These are phyloP conservation scores for Tyrannus savana DNA, from an alignment of 2,113 vertebrate genomes.

Conservation along the genomic window DNA sequence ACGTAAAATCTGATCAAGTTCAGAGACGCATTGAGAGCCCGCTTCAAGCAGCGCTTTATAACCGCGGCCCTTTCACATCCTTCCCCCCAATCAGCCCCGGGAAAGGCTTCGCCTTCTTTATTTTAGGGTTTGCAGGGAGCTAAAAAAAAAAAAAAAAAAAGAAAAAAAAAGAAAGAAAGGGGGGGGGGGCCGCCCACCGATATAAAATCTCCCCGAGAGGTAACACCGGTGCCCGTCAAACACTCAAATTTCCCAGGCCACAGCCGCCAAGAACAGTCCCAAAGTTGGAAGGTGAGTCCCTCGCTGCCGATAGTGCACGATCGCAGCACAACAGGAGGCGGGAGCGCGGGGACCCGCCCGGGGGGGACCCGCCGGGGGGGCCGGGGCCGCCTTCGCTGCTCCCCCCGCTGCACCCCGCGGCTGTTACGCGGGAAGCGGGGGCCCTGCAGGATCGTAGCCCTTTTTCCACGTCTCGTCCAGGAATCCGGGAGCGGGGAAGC, in stretches of 20 bases:
- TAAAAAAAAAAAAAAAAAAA: neutral
- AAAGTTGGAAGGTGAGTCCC: constrained; percentile 85
- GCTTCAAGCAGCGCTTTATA: constrained; percentile 92
- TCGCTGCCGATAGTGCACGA: constrained; percentile 31
- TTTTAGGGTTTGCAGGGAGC: constrained; percentile 77
- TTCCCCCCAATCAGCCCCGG: constrained; percentile 79
- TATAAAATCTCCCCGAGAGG: constrained; percentile 77
- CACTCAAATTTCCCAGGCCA: constrained; percentile 75
- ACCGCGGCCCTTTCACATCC: constrained; percentile 85
- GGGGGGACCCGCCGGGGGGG: neutral
- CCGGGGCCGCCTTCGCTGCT: neutral
- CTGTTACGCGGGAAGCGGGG: neutral
- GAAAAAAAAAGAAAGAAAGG: neutral
- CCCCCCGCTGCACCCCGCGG: too few species aligned
- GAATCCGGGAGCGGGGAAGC: neutral
- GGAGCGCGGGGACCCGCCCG: neutral
- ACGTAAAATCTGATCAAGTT: constrained; percentile 97
- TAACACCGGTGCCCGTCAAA: constrained; percentile 72
- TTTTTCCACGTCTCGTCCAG: too few species aligned
- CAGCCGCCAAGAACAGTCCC: constrained; percentile 72
- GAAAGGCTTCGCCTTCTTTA: constrained; percentile 85
- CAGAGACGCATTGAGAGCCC: constrained; percentile 87
- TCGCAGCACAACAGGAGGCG: neutral
- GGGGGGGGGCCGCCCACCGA: constrained; percentile 25
- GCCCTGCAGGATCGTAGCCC: neutral